phyloP scores from a whole-genome alignment of 2,888 invertebrate species.

The Eremobia ochroleuca region DNA sequence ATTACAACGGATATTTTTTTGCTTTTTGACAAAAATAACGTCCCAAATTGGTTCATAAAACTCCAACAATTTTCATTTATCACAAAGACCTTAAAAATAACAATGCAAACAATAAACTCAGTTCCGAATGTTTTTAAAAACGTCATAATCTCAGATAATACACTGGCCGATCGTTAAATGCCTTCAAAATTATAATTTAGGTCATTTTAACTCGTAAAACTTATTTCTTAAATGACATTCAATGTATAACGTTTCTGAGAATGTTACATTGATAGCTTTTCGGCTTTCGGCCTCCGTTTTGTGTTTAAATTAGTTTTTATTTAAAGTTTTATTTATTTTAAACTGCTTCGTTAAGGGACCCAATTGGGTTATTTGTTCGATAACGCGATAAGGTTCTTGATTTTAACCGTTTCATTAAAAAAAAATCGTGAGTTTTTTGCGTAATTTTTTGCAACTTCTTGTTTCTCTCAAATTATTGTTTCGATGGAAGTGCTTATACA shows the following conservation, averaged over 20 bases:
- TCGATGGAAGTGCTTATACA: background rate
- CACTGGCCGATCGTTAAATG: constrained; percentile 69
- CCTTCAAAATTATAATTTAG: constrained; percentile 78
- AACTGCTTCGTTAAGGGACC: constrained; percentile 8
- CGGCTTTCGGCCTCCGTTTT: constrained; percentile 46
- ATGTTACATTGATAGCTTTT: constrained; percentile 62
- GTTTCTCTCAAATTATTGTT: background rate
- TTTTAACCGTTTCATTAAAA: background rate
- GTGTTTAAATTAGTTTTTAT: constrained; percentile 44
- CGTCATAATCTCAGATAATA: constrained; percentile 62
- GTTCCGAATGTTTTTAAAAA: constrained; percentile 40
- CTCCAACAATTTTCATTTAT: constrained; percentile 7
- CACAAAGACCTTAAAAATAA: constrained; percentile 26
- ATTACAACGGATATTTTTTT: background rate
- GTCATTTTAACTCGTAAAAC: constrained; percentile 81
- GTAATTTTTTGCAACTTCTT: background rate
- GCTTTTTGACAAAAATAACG: constrained; percentile 6
- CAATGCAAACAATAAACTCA: constrained; percentile 24
- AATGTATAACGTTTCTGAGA: constrained; percentile 72
- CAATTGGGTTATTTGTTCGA: constrained; percentile 9
- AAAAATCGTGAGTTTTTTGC: background rate
- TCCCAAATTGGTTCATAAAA: constrained; percentile 43
- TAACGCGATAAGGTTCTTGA: constrained; percentile 8
- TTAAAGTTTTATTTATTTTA: constrained; percentile 41
- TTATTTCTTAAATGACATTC: constrained; percentile 79